A percentile compares a stretch with the other conserved stretches of the same genome.
Conservation (phyloP, 1,140 invertebrate genomes). For the Drosophila prosaltans region DNA sequence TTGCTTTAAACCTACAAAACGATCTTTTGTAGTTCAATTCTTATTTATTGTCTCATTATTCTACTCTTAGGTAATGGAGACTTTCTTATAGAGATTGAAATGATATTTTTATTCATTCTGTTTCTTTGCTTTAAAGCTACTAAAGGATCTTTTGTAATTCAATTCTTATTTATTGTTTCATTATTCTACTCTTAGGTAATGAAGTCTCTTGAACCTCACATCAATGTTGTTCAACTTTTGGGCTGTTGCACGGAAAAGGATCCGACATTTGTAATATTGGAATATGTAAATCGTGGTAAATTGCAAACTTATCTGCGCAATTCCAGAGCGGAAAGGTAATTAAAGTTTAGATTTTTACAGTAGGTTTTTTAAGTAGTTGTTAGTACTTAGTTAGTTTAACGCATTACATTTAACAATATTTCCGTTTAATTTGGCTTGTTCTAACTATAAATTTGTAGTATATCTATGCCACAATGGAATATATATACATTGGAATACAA, state of each 20-base stretch:
- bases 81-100: constrained; percentile 82
- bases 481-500: neutral
- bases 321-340: constrained; percentile 88
- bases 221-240: constrained; percentile 93
- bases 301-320: constrained; percentile 94
- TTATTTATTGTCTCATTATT: neutral
- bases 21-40: too few species aligned
- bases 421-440: too few species aligned
- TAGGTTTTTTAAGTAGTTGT: too few species aligned
- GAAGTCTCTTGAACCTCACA: constrained; percentile 94
- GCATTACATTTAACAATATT: too few species aligned
- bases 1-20: too few species aligned
- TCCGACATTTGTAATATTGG: constrained; percentile 96
- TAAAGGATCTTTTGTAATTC: too few species aligned
- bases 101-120: too few species aligned
- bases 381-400: too few species aligned
- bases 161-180: neutral
- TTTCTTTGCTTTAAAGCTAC: too few species aligned
- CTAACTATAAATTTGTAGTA: too few species aligned
- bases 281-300: constrained; percentile 95
- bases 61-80: constrained; percentile 90
- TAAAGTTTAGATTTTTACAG: too few species aligned
- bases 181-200: constrained; percentile 86
- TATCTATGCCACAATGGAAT: too few species aligned
- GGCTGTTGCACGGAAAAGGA: constrained; percentile 97